A percentile compares a stretch with the other conserved stretches of the same genome.
phyloP scores from a whole-genome alignment of 1,140 invertebrate species.

The Ceratoteleas bidentatus region DNA sequence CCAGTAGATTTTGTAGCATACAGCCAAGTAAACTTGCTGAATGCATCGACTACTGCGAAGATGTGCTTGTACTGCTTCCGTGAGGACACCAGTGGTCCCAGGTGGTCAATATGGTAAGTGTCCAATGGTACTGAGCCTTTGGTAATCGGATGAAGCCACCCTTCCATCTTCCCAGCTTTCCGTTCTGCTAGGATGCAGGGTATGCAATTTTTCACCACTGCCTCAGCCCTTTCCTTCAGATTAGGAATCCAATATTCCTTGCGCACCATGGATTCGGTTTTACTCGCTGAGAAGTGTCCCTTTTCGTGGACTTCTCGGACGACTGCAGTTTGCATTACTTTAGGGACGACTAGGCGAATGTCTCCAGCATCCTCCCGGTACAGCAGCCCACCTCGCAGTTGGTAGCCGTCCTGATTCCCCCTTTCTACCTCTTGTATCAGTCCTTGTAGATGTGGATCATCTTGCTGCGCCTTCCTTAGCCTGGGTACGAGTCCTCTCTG shows the following conservation, averaged over 20 bases:
- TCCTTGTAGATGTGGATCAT: not conserved
- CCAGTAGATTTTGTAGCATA: conserved; percentile 1
- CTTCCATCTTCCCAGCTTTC: conserved; percentile 14
- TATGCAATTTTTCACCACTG: not conserved
- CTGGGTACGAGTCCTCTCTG: not conserved
- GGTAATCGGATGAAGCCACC: not conserved
- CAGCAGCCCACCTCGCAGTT: not conserved
- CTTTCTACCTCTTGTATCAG: not conserved
- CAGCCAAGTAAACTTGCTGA: conserved; percentile 19
- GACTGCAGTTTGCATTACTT: not conserved
- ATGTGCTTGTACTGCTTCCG: not conserved
- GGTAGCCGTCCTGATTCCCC: not conserved
- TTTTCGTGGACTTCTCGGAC: not conserved
- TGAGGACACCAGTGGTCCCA: not conserved
- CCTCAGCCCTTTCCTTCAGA: not conserved
- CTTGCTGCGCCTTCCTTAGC: not conserved
- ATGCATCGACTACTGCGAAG: conserved; percentile 6
- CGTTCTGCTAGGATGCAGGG: conserved; percentile 3
- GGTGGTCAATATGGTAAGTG: conserved; percentile 17
- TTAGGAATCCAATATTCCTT: conserved; percentile 9
- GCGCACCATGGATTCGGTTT: not conserved
- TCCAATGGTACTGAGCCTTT: conserved; percentile 10
- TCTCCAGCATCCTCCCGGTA: not conserved
- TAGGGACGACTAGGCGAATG: not conserved
- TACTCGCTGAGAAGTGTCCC: not conserved